Evolutionary conservation across 2,113 vertebrate species (phyloP).

Genomic region (Amphilophus citrinellus): DNA sequence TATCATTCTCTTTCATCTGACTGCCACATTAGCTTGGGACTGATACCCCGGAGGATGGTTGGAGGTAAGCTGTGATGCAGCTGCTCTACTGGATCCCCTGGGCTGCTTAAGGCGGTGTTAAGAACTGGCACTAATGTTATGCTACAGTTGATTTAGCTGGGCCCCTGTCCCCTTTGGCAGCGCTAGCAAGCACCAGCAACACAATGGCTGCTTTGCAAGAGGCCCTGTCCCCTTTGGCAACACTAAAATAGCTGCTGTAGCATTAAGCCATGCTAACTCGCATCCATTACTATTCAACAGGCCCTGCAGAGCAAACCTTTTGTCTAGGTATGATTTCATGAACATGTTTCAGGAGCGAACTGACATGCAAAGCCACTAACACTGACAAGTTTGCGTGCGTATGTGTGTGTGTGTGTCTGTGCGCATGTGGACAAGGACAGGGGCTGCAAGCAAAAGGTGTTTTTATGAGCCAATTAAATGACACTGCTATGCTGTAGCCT

Average conservation of each 20-base stretch:
- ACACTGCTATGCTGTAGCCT: conserved; percentile 79
- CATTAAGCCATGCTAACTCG: conserved; percentile 76
- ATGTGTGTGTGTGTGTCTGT: background rate
- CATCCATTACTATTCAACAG: conserved; percentile 79
- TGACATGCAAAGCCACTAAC: conserved; percentile 69
- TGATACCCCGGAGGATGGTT: conserved; percentile 65
- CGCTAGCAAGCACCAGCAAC: conserved; percentile 57
- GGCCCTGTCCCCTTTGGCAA: conserved; percentile 74
- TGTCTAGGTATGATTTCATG: conserved; percentile 75
- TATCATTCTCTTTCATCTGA: conserved; percentile 55
- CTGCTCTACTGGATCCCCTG: conserved; percentile 71
- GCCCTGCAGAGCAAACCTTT: conserved; percentile 76
- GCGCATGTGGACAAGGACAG: conserved; percentile 53
- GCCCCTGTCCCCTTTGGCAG: conserved; percentile 75
- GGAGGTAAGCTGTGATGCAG: conserved; percentile 64
- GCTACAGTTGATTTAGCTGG: conserved; percentile 79
- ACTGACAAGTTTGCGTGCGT: conserved; percentile 52
- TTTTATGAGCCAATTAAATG: conserved; percentile 85
- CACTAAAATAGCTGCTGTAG: conserved; percentile 68
- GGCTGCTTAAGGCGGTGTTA: conserved; percentile 69
- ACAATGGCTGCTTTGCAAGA: conserved; percentile 63
- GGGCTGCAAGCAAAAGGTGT: conserved; percentile 78
- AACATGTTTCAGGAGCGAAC: conserved; percentile 70
- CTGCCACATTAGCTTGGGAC: conserved; percentile 59
- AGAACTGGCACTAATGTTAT: conserved; percentile 75